phyloP scores from a whole-genome alignment of 2,888 invertebrate species.

The Mimachlamys varia region DNA sequence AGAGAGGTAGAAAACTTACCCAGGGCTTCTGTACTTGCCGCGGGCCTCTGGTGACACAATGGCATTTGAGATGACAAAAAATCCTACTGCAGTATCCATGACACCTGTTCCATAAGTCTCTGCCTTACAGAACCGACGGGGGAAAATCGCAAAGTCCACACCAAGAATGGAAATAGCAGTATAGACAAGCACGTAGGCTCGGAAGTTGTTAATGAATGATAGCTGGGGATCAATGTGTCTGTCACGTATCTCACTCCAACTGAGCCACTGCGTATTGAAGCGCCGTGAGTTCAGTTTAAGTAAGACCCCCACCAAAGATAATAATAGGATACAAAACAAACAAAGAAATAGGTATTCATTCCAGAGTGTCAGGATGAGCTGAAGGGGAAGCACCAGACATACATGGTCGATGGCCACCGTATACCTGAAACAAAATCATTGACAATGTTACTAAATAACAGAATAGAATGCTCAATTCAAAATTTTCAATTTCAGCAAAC shows the following conservation, averaged over 20 bases:
- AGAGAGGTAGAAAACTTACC: conserved; percentile 3
- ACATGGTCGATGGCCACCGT: neutral
- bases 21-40: conserved; percentile 49
- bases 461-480: conserved; percentile 36
- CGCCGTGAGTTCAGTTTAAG: conserved; percentile 40
- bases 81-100: conserved; percentile 98
- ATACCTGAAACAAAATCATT: neutral
- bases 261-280: conserved; percentile 9
- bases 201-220: conserved; percentile 73
- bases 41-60: conserved; percentile 78
- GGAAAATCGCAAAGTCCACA: conserved; percentile 95
- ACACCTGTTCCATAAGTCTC: conserved; percentile 90
- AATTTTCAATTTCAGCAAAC: too few relatives aligned
- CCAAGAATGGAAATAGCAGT: conserved; percentile 90
- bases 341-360: conserved; percentile 52
- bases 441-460: neutral
- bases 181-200: conserved; percentile 73
- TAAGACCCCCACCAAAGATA: conserved; percentile 32
- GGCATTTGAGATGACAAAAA: conserved; percentile 84
- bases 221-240: conserved; percentile 60
- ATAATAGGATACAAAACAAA: conserved; percentile 43
- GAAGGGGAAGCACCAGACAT: conserved; percentile 64
- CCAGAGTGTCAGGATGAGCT: conserved; percentile 63
- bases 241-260: conserved; percentile 41
- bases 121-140: conserved; percentile 93